These are phyloP conservation scores for Arremon aurantiirostris DNA, from an alignment of 2,797 vertebrate genomes.

Conservation along the genomic window DNA sequence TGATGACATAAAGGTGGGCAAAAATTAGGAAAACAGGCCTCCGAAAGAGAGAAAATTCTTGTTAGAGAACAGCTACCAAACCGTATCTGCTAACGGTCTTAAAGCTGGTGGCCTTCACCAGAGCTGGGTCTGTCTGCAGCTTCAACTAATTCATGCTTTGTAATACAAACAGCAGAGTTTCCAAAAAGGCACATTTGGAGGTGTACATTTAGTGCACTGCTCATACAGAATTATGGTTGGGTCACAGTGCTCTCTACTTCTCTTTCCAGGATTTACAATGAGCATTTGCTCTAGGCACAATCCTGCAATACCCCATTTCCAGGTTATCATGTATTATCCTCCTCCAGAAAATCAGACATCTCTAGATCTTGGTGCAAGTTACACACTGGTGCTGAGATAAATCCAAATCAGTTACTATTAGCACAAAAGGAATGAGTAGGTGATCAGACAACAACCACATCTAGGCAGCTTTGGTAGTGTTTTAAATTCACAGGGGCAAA, in stretches of 20 bases:
- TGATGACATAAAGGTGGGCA: constrained; percentile 60
- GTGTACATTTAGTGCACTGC: neutral
- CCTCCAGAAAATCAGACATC: neutral
- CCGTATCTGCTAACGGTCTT: neutral
- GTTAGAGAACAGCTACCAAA: constrained; percentile 31
- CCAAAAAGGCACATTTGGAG: neutral
- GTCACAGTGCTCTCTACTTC: neutral
- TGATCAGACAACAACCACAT: neutral
- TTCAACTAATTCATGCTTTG: neutral
- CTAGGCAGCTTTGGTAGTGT: neutral
- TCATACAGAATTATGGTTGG: neutral
- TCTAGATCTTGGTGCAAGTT: neutral
- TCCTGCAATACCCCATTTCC: neutral
- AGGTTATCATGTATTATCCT: neutral
- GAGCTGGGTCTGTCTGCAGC: neutral
- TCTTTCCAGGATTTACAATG: neutral
- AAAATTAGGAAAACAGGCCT: constrained; percentile 60
- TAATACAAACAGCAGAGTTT: neutral
- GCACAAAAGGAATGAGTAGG: neutral
- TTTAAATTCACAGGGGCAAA: neutral
- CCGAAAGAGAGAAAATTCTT: constrained; percentile 33
- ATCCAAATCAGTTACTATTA: neutral
- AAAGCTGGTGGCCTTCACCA: neutral
- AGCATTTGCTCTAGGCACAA: neutral
- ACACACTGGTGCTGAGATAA: neutral